Percentiles rank a stretch among this genome's conserved stretches.
Conservation (phyloP, 2,113 vertebrate species). For the Corythornis madagascariensis region DNA sequence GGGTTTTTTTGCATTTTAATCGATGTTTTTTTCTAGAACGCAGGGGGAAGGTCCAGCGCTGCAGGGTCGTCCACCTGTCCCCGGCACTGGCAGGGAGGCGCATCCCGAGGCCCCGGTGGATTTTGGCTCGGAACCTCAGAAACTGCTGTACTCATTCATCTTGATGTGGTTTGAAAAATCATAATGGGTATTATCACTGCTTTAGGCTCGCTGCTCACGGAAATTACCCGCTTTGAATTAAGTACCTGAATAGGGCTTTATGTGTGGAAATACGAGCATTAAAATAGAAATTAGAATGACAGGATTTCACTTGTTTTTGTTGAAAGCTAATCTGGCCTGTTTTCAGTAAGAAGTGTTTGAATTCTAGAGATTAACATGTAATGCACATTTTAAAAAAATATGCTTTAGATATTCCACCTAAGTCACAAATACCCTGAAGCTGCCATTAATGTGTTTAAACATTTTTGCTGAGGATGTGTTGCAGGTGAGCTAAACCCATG, state of each 20-base stretch:
- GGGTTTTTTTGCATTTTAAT: neutral
- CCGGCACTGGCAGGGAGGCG: accelerated
- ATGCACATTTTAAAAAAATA: neutral
- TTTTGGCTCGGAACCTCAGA: neutral
- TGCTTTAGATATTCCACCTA: neutral
- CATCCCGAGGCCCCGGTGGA: accelerated
- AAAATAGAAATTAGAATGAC: neutral
- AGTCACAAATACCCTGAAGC: neutral
- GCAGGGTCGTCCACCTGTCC: accelerated
- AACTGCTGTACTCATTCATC: accelerated
- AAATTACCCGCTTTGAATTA: neutral
- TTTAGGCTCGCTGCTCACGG: neutral
- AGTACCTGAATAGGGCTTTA: neutral
- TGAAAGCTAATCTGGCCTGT: neutral
- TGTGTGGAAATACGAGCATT: neutral
- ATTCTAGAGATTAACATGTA: neutral
- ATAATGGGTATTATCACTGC: neutral
- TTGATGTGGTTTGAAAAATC: neutral
- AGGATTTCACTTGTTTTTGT: neutral
- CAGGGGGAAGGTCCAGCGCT: neutral
- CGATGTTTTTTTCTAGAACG: neutral
- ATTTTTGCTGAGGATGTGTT: neutral
- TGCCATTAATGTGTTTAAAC: neutral
- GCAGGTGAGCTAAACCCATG: neutral
- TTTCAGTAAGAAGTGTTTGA: neutral